phyloP scores from a whole-genome alignment of 2,113 vertebrate genomes.

The Eurystomus gularis region DNA sequence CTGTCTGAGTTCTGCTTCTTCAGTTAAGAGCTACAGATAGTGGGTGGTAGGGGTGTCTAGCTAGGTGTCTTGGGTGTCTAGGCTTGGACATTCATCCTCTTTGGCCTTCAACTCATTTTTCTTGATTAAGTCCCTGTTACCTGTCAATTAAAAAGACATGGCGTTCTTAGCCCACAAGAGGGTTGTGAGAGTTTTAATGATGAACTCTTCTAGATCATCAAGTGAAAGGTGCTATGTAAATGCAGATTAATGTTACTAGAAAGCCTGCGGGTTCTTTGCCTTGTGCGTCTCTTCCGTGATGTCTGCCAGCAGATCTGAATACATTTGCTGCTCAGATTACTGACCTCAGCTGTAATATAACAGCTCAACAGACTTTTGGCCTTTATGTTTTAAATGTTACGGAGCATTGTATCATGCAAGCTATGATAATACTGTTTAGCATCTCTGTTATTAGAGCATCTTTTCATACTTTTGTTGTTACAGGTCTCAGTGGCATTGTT shows the following conservation, averaged over 20 bases:
- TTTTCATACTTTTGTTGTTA: background rate
- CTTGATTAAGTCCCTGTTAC: background rate
- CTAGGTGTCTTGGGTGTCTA: too few species aligned
- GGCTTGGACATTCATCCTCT: background rate
- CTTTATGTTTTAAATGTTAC: conserved; percentile 15
- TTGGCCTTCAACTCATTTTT: background rate
- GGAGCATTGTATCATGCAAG: background rate
- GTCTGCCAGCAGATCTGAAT: background rate
- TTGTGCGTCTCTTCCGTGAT: background rate
- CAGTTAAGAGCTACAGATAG: background rate
- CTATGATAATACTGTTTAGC: background rate
- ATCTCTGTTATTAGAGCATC: conserved; percentile 17
- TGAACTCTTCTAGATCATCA: background rate
- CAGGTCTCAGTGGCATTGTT: background rate
- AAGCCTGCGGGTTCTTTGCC: background rate
- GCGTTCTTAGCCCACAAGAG: background rate
- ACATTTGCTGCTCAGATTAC: background rate
- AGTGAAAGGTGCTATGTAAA: background rate
- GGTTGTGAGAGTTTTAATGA: background rate
- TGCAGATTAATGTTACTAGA: background rate
- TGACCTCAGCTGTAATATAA: background rate
- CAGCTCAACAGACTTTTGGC: background rate
- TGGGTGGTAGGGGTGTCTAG: background rate
- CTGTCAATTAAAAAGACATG: background rate
- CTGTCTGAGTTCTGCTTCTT: background rate